Conservation (phyloP, 2,888 invertebrate species). For the Campoletis raptor region DNA sequence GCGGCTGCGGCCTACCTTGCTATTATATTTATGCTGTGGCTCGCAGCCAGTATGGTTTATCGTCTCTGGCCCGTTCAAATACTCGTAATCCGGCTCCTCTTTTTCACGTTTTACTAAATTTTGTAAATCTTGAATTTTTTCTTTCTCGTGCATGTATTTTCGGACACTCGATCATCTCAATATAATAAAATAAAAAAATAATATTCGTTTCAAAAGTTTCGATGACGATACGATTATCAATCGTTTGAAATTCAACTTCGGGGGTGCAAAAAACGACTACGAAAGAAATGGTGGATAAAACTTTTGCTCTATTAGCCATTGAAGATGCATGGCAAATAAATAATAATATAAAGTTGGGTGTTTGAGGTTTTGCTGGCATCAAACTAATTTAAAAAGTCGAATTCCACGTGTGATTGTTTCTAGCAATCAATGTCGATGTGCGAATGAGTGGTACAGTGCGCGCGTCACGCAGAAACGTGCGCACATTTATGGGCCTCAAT, state of each 20-base stretch:
- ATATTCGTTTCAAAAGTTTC: background rate
- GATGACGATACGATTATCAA: background rate
- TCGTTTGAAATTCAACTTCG: background rate
- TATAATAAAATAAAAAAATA: background rate
- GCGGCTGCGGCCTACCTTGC: conserved; percentile 82
- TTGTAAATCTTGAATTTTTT: conserved; percentile 21
- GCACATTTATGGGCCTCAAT: conserved; percentile 39
- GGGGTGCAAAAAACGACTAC: background rate
- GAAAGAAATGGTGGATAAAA: background rate
- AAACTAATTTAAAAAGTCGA: conserved; percentile 5
- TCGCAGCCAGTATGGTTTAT: conserved; percentile 83
- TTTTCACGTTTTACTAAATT: conserved; percentile 27
- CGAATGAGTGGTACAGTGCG: conserved; percentile 52
- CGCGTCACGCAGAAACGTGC: conserved; percentile 58
- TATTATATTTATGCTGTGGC: conserved; percentile 84
- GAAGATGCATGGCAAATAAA: background rate
- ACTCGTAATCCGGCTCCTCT: conserved; percentile 51
- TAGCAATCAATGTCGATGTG: conserved; percentile 32
- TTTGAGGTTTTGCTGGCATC: background rate
- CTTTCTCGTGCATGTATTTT: background rate
- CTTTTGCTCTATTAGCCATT: background rate
- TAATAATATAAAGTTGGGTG: background rate
- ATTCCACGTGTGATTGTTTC: conserved; percentile 27
- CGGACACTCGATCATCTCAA: background rate
- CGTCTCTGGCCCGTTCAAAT: conserved; percentile 63